Percentiles rank a stretch among this genome's conserved stretches.
Evolutionary conservation across 2,888 invertebrate species (phyloP).

Genomic region (Ophioninae sp.): DNA sequence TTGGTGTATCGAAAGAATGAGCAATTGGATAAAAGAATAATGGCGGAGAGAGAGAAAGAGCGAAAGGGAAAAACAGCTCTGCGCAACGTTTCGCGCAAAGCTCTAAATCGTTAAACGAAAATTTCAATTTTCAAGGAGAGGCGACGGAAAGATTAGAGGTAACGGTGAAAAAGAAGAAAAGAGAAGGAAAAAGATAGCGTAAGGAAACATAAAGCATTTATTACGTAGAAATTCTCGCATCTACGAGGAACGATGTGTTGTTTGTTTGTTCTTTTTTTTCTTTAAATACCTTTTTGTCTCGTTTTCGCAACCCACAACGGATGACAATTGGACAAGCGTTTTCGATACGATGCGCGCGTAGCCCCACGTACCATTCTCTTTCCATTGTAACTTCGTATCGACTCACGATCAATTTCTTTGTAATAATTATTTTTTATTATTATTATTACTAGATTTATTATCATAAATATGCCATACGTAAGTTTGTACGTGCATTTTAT

Average conservation of each 20-base stretch:
- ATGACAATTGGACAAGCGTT: background rate
- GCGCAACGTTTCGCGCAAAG: conserved; percentile 39
- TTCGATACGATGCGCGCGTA: conserved; percentile 56
- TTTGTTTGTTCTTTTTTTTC: conserved; percentile 47
- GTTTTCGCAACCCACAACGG: conserved; percentile 22
- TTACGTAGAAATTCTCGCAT: conserved; percentile 64
- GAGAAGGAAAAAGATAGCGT: conserved; percentile 49
- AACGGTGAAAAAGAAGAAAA: conserved; percentile 42
- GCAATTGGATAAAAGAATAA: background rate
- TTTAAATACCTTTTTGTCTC: background rate
- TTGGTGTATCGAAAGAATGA: conserved; percentile 19
- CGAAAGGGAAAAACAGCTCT: background rate
- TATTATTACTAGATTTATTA: conserved; percentile 54
- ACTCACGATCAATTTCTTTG: conserved; percentile 37
- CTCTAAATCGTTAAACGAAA: conserved; percentile 37
- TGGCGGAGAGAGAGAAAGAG: background rate
- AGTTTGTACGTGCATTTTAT: conserved; percentile 74
- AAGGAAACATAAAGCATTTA: conserved; percentile 55
- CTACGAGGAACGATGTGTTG: conserved; percentile 59
- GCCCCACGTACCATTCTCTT: conserved; percentile 37
- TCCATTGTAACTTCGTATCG: conserved; percentile 37
- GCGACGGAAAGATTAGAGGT: background rate
- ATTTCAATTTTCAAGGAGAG: conserved; percentile 13
- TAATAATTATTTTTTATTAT: conserved; percentile 47
- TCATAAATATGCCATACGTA: conserved; percentile 72